Evolutionary conservation across 2,113 vertebrate species (phyloP).

Genomic region (Stegostoma tigrinum): DNA sequence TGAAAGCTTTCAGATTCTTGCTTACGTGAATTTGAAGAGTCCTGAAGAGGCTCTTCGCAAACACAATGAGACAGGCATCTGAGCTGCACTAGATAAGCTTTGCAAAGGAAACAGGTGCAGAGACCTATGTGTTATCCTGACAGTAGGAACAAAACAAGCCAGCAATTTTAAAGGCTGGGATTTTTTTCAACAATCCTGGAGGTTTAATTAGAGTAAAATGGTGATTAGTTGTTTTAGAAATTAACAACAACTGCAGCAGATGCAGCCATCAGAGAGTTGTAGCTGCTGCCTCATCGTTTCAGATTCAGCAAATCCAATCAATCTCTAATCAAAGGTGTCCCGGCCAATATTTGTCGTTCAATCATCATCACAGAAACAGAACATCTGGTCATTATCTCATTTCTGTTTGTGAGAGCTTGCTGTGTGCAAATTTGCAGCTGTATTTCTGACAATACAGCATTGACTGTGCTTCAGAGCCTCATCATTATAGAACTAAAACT

Average conservation of each 20-base stretch:
- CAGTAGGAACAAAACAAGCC: neutral
- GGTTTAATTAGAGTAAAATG: constrained; percentile 13
- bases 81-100: neutral
- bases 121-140: neutral
- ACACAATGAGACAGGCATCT: neutral
- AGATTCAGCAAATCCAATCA: neutral
- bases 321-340: neutral
- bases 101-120: neutral
- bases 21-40: neutral
- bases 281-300: neutral
- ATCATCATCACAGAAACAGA: neutral
- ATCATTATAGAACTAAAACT: neutral
- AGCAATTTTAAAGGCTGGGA: neutral
- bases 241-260: neutral
- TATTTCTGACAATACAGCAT: neutral
- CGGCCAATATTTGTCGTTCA: neutral
- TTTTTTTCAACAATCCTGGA: neutral
- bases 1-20: neutral
- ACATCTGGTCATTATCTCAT: neutral
- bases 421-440: neutral
- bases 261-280: neutral
- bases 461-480: neutral
- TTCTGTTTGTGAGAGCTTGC: neutral
- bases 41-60: neutral
- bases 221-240: neutral